A percentile compares a stretch with the other conserved stretches of the same genome.
phyloP scores from a whole-genome alignment of 2,888 invertebrate species.

The Oxyscelio sp. region DNA sequence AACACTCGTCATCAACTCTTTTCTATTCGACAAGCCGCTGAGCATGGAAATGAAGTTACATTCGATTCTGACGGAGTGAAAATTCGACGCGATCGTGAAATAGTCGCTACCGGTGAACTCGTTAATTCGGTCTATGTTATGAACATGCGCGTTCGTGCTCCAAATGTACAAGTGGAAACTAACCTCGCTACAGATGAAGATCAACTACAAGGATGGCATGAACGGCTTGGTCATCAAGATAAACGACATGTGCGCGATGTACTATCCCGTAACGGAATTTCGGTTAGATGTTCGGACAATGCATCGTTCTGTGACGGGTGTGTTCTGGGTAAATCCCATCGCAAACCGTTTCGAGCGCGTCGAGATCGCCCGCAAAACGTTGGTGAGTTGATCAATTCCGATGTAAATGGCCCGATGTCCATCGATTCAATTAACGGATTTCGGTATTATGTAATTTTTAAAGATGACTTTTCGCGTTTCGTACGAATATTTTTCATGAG shows the following conservation, averaged over 20 bases:
- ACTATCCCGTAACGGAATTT: background rate
- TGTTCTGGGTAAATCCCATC: conserved; percentile 67
- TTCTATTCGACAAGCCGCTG: no score
- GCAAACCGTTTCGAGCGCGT: conserved; percentile 54
- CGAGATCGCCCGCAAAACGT: conserved; percentile 65
- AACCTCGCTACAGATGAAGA: no score
- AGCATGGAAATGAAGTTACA: no score
- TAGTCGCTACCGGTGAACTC: no score
- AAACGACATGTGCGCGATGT: conserved; percentile 75
- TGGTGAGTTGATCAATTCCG: conserved; percentile 75
- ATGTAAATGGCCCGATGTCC: conserved; percentile 76
- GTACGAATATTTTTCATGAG: conserved; percentile 74
- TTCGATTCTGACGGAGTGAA: no score
- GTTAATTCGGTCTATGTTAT: no score
- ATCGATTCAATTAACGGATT: conserved; percentile 73
- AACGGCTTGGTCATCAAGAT: no score
- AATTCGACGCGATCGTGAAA: no score
- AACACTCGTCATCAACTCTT: no score
- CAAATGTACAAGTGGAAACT: no score
- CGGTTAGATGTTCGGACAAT: conserved; percentile 1
- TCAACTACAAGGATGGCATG: no score
- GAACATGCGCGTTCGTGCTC: no score
- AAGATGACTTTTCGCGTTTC: conserved; percentile 73
- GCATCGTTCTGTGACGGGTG: conserved; percentile 61
- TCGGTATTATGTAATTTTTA: conserved; percentile 75